phyloP scores from a whole-genome alignment of 2,113 vertebrate genomes.

The Sterna hirundo region DNA sequence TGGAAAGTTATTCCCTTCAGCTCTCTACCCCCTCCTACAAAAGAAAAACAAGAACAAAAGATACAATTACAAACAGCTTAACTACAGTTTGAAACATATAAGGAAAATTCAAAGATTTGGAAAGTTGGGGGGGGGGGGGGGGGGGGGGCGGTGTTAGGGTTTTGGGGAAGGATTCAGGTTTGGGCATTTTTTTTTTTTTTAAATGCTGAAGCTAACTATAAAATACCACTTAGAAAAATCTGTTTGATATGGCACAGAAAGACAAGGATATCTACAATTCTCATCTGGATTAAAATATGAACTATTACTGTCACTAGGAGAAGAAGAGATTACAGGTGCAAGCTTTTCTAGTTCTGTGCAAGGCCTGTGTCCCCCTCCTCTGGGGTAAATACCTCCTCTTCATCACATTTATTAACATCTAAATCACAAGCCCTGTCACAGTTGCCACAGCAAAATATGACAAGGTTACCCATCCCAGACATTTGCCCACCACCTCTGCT shows the following conservation, averaged over 20 bases:
- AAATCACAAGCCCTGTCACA: not conserved
- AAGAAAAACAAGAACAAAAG: conserved; percentile 43
- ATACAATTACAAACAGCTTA: conserved; percentile 12
- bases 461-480: not conserved
- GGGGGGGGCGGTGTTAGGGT: not conserved
- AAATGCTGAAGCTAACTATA: not conserved
- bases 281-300: not conserved
- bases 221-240: not conserved
- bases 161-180: not conserved
- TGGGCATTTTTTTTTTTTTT: not conserved
- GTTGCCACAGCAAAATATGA: not conserved
- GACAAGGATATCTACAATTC: not conserved
- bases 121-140: not conserved
- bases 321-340: not conserved
- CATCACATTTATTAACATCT: not conserved
- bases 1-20: conserved; percentile 59
- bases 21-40: conserved; percentile 66
- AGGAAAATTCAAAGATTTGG: not conserved
- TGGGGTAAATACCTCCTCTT: not conserved
- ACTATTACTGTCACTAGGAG: not conserved
- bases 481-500: not conserved
- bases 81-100: not conserved
- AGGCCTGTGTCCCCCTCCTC: not conserved
- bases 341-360: not conserved
- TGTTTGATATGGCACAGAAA: conserved; percentile 7